Percentiles rank a stretch among this genome's conserved stretches.
Evolutionary conservation across 2,113 vertebrate species (phyloP).

Genomic region (Baryphthengus martii): DNA sequence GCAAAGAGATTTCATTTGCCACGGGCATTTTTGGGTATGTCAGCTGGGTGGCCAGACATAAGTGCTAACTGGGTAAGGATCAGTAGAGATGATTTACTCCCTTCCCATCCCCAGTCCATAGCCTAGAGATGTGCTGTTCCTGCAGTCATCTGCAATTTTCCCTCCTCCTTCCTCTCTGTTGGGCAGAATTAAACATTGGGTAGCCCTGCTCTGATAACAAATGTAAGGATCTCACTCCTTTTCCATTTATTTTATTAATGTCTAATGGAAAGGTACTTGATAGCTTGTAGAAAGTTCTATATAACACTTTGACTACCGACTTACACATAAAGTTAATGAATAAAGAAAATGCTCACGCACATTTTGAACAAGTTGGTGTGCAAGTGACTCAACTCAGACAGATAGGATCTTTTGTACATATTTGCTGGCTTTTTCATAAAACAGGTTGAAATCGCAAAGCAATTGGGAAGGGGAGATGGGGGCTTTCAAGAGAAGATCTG

Average conservation of each 20-base stretch:
- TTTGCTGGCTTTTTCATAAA: background rate
- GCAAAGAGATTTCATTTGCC: background rate
- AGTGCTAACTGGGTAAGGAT: background rate
- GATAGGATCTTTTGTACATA: background rate
- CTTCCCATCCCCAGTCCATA: background rate
- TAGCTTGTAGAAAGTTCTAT: background rate
- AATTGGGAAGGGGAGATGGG: background rate
- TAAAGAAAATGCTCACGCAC: fast-evolving
- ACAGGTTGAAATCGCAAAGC: background rate
- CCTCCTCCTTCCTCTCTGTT: background rate
- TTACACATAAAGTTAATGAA: background rate
- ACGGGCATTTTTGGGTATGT: background rate
- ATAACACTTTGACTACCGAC: background rate
- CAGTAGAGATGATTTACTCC: background rate
- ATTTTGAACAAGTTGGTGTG: background rate
- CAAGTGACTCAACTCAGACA: background rate
- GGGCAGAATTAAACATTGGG: background rate
- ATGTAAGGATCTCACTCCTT: background rate
- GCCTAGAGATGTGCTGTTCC: fast-evolving
- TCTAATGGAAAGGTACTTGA: background rate
- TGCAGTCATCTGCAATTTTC: background rate
- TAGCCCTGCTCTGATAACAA: background rate
- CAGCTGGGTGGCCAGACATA: fast-evolving
- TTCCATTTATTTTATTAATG: background rate
- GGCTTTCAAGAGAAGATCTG: background rate